Base-by-base conservation (phyloP, 2,797 vertebrate genomes). In the Malacoraja senta region DNA sequence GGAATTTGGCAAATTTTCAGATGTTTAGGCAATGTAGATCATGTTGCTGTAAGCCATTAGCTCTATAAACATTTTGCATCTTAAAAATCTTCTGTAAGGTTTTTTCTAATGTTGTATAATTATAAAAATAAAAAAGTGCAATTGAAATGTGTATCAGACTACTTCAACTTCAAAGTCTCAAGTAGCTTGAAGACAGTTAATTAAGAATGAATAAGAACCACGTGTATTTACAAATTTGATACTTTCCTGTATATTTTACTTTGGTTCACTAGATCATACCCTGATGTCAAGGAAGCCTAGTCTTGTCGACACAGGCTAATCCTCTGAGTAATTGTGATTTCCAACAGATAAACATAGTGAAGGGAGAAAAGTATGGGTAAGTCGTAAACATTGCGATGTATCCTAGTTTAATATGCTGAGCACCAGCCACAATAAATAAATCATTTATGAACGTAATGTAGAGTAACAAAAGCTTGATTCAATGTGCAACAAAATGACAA, bases 71-170 rank as follows among this genome's bases (percentile, higher is more conserved):
- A 96, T 95, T 76, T 92, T 71, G 26, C 65, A 91, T 72, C 96
- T 97, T 97, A 96, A 97, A 97, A 96, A 97, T 96, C 96, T 97
- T 97, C 96, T 98, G 97, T 97, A 97, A 97, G 84, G 97, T 98
- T 97, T 97, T 98, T 98, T 98, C 98, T 97, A 98, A 97, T 97
- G 96, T 97, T 97, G 97, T 98, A 92, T 92, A 97, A 97, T 96
- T 97, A 96, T 97, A 97, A 97, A 97, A 95, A 95, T 95, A 95
- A 84, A 97, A 97, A 97, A 97, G 97, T 97, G 97, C 96, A 97
- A 96, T 95, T 95, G 94, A 94, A 0, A 96, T 95, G 95, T 96
- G 95, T 95, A 96, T 58, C 6, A 76, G n/a, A 58, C 90, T 58
- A 44, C 58, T 29, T 92, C 44, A 92, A 74, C 61, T n/a, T 68